These are phyloP conservation scores for Sesamia inferens DNA, from an alignment of 2,888 invertebrate genomes.

Conservation along the genomic window DNA sequence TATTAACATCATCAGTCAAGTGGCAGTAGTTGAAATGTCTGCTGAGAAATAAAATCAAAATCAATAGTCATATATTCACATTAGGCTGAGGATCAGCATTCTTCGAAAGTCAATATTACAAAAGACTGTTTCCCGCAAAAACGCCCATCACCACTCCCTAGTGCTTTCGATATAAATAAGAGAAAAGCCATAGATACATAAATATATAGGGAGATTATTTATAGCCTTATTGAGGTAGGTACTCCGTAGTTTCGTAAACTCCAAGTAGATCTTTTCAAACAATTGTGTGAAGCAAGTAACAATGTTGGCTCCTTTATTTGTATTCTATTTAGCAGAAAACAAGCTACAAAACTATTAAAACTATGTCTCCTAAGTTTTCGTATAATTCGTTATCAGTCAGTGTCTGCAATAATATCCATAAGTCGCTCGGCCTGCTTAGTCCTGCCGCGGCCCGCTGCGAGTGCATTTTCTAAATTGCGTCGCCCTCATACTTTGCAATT, in stretches of 20 bases:
- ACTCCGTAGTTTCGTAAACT: neutral
- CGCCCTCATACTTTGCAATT: conserved; percentile 20
- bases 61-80: too few species aligned
- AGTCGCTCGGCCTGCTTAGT: conserved; percentile 15
- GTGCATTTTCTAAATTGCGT: conserved; percentile 40
- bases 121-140: too few species aligned
- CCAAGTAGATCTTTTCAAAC: neutral
- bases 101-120: too few species aligned
- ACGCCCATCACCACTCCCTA: too few species aligned
- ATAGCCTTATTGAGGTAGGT: neutral
- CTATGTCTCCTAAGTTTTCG: neutral
- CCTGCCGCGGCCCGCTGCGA: conserved; percentile 1
- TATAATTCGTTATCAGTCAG: conserved; percentile 19
- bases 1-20: too few species aligned
- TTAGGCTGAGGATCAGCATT: too few species aligned
- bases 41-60: neutral
- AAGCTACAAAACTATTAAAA: neutral
- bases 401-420: conserved; percentile 35
- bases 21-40: neutral
- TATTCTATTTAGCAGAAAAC: conserved; percentile 10
- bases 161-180: too few species aligned
- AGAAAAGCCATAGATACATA: neutral
- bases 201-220: neutral
- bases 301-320: neutral
- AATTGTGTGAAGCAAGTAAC: neutral